Evolutionary conservation across 2,113 vertebrate genomes (phyloP).

Genomic region (Myodes glareolus): DNA sequence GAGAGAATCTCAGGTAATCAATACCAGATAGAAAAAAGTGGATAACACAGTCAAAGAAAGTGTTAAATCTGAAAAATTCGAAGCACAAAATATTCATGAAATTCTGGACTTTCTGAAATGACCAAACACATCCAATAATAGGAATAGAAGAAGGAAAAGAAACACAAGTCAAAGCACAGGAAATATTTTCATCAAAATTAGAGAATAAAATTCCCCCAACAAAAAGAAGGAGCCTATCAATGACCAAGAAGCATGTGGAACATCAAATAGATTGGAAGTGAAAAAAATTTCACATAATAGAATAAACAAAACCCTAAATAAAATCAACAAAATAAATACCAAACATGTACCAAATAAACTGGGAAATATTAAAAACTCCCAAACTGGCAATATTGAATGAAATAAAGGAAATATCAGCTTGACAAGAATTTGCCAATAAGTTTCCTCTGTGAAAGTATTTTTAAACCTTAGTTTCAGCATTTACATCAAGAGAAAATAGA

Average conservation of each 20-base stretch:
- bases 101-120: neutral
- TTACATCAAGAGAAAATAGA: neutral
- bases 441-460: neutral
- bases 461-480: neutral
- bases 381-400: neutral
- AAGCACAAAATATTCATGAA: neutral
- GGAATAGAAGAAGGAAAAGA: neutral
- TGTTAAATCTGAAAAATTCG: neutral
- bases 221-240: neutral
- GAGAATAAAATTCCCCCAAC: neutral
- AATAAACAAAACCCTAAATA: neutral
- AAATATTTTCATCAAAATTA: neutral
- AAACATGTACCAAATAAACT: neutral
- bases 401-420: neutral
- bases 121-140: neutral
- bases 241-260: neutral
- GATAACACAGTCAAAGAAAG: neutral
- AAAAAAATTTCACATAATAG: neutral
- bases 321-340: too few species aligned
- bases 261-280: neutral
- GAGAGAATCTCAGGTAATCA: neutral
- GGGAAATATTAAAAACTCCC: neutral
- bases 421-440: neutral
- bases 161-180: neutral
- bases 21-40: neutral